Conservation (phyloP, 2,113 vertebrate species). For the Chitala chitala region DNA sequence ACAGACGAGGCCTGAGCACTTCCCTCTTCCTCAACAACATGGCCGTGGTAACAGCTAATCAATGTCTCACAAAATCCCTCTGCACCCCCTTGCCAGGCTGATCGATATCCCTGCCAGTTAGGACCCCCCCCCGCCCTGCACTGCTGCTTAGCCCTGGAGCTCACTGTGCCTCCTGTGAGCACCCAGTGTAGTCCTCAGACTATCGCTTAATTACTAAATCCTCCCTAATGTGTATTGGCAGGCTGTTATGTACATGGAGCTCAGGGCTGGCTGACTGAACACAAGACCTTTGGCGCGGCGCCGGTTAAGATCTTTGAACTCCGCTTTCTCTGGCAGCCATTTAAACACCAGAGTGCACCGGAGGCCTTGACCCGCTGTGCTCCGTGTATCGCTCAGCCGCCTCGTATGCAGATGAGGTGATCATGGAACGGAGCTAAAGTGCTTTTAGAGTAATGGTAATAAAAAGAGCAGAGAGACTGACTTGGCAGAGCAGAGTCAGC, state of each 20-base stretch:
- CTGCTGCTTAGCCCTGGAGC: conserved; percentile 62
- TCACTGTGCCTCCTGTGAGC: conserved; percentile 63
- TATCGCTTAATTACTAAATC: conserved; percentile 75
- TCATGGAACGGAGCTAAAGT: not conserved
- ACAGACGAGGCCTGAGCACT: conserved; percentile 39
- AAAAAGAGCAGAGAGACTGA: not conserved
- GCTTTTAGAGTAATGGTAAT: not conserved
- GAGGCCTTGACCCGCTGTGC: conserved; percentile 48
- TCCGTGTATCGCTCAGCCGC: conserved; percentile 43
- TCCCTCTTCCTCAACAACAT: conserved; percentile 51
- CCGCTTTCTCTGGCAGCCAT: conserved; percentile 37
- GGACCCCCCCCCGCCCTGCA: conserved; percentile 74
- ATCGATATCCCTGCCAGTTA: conserved; percentile 78
- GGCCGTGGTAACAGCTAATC: conserved; percentile 71
- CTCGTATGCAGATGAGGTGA: conserved; percentile 24
- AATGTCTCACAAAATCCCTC: conserved; percentile 63
- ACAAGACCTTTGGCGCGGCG: conserved; percentile 64
- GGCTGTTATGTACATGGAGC: conserved; percentile 49
- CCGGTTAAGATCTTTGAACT: conserved; percentile 54
- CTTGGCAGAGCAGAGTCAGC: not conserved
- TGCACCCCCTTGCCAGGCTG: conserved; percentile 50
- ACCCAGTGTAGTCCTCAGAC: conserved; percentile 74
- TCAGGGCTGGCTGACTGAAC: conserved; percentile 55
- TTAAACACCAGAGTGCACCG: conserved; percentile 61
- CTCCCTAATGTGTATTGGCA: conserved; percentile 71